Evolutionary conservation across 1,140 invertebrate species (phyloP).

Genomic region (Achatina immaculata): DNA sequence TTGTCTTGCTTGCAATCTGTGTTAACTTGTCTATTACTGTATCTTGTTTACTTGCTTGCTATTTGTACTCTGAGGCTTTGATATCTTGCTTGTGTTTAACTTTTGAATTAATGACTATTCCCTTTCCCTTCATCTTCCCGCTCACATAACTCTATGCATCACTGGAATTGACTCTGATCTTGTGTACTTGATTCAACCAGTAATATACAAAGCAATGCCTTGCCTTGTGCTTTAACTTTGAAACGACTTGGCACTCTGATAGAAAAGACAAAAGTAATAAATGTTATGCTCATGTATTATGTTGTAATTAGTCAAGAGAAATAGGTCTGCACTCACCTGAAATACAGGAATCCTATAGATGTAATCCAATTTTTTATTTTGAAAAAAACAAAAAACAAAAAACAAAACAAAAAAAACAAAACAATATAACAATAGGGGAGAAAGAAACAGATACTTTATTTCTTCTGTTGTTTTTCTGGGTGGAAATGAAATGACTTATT

Average conservation of each 20-base stretch:
- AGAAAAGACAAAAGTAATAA: conserved; percentile 24
- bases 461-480: too few relatives aligned
- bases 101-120: conserved; percentile 20
- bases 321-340: too few relatives aligned
- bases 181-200: conserved; percentile 29
- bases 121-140: conserved; percentile 19
- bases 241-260: conserved; percentile 40
- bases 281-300: background rate
- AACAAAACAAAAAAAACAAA: too few relatives aligned
- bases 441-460: too few relatives aligned
- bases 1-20: conserved; percentile 37
- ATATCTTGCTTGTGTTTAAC: conserved; percentile 1
- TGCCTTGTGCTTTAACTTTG: conserved; percentile 35
- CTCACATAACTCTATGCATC: conserved; percentile 23
- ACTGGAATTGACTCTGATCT: background rate
- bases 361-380: too few relatives aligned
- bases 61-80: conserved; percentile 18
- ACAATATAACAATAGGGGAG: too few relatives aligned
- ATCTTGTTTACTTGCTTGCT: conserved; percentile 21
- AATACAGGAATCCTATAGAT: too few relatives aligned
- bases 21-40: background rate
- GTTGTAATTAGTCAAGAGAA: background rate
- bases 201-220: conserved; percentile 5
- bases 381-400: too few relatives aligned
- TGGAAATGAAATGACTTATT: too few relatives aligned